A percentile compares a stretch with the other conserved stretches of the same genome.
Evolutionary conservation across 2,113 vertebrate genomes (phyloP).

Genomic region (Sorex fumeus): DNA sequence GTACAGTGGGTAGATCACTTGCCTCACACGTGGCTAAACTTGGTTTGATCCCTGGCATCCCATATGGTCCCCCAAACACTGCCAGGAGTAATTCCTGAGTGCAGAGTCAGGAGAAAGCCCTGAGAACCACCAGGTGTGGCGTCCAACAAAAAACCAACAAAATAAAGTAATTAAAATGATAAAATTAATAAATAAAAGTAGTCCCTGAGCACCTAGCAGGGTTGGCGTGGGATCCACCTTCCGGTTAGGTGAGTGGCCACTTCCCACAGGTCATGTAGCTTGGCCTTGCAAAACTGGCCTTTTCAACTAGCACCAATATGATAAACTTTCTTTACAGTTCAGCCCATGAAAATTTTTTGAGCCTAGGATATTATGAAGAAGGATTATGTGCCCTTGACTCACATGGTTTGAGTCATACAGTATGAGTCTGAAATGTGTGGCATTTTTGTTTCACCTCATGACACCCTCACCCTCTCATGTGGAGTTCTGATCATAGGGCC

Average conservation of each 20-base stretch:
- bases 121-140: too few relatives aligned
- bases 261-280: not conserved
- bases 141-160: not conserved
- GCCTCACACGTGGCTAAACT: too few relatives aligned
- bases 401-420: conserved; percentile 28
- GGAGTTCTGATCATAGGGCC: not conserved
- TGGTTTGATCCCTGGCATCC: too few relatives aligned
- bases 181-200: not conserved
- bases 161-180: not conserved
- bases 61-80: too few relatives aligned
- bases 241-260: not conserved
- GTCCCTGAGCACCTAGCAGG: not conserved
- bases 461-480: not conserved
- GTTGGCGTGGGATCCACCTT: not conserved
- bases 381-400: conserved; percentile 30
- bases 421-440: not conserved
- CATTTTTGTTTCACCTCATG: not conserved
- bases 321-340: conserved; percentile 11
- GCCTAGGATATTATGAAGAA: not conserved
- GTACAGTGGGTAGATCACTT: too few relatives aligned
- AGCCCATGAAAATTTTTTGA: conserved; percentile 14
- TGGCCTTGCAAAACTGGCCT: not conserved
- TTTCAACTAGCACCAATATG: not conserved
- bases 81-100: too few relatives aligned
- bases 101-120: too few relatives aligned